Base-by-base conservation (phyloP, 2,888 invertebrate genomes). In the Troides oblongomaculatus region DNA sequence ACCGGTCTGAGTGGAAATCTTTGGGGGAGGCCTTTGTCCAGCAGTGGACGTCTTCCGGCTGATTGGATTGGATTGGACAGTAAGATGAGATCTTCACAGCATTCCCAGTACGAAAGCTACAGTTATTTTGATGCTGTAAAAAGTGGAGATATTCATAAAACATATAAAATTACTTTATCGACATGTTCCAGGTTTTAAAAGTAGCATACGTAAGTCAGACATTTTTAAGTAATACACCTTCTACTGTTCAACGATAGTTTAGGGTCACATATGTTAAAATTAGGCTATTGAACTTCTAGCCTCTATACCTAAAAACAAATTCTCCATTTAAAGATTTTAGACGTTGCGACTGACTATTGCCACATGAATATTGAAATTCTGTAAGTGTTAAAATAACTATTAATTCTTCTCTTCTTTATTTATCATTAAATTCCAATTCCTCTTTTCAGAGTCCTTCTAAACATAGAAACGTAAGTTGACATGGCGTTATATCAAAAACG, bases 131-230 rank as follows among this genome's bases (percentile, higher is more conserved):
- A 50, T 50, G 14, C 10, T 50, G 14, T 5, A 14, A 50, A 14
- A 50, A 50, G 1, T 17, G 14, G 0, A 50, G 17, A 18, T 57
- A 10, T 10, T 21, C 5, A 21, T 57, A 57, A 5, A 21, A 21
- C 6, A 57, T 21, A 57, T 21, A 1, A 18, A 57, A 57, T 14
- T 50, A 50, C 18, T 8, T 64, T 36, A 7, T 64, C 23, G 17
- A 10, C 46, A 62, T 62, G 61, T 72, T 71, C 36, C 39, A 78
- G 78, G 72, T 73, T 1, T 58, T 75, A 12, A 76, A 76, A 75
- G 74, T 77, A 2, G 62, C 73, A 66, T 77, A 77, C 68, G 77
- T 77, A 69, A 75, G 77, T 75, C 4, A 36, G 23, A n/a, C 39
- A 53, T 25, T 50, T 17, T 50, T 17, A 14, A 50, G 14, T 18